Percentiles rank a stretch among this genome's conserved stretches.
These are phyloP conservation scores for Bombus pyrosoma DNA, from an alignment of 1,140 invertebrate genomes.

Conservation along the genomic window DNA sequence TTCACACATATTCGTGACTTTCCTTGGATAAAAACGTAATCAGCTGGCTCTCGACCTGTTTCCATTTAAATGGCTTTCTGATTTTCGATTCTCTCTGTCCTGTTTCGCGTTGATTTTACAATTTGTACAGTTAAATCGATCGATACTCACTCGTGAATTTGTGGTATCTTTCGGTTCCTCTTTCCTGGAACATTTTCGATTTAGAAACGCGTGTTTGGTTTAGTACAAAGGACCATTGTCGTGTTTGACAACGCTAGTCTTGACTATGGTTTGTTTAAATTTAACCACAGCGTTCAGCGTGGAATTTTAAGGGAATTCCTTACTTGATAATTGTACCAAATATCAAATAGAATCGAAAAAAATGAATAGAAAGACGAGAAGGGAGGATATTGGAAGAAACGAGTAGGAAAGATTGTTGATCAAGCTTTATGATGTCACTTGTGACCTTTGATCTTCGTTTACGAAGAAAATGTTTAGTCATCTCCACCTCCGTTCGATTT, in stretches of 20 bases:
- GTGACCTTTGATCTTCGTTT: too few relatives aligned
- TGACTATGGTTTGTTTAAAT: background rate
- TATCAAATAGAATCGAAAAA: background rate
- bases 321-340: background rate
- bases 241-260: background rate
- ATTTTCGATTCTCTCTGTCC: accelerated
- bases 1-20: background rate
- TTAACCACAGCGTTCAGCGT: background rate
- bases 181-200: background rate
- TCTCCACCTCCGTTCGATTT: too few relatives aligned
- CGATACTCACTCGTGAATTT: background rate
- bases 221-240: too few relatives aligned
- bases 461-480: too few relatives aligned
- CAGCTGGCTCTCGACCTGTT: background rate
- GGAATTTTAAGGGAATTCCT: background rate
- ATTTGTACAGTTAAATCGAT: too few relatives aligned
- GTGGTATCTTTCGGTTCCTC: background rate
- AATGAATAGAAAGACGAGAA: background rate
- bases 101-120: too few relatives aligned
- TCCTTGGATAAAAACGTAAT: background rate
- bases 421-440: background rate
- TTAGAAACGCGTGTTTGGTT: background rate
- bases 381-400: accelerated
- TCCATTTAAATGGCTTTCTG: background rate
- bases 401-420: background rate